A percentile compares a stretch with the other conserved stretches of the same genome.
Conservation (phyloP, 35 echinoderm and acorn worm species). For the Eucidaris tribuloides region DNA sequence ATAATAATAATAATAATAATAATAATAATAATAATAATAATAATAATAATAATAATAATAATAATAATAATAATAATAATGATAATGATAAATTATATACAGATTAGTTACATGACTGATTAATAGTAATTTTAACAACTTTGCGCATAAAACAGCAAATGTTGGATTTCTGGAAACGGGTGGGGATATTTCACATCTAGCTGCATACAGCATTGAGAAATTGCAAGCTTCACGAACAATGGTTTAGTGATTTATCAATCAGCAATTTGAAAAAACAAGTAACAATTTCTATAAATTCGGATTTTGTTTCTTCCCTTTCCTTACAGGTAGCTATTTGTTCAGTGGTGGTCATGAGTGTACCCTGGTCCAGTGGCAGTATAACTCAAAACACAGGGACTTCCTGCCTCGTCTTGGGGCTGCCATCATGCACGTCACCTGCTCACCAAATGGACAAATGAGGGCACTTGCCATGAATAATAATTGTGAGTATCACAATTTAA, state of each 20-base stretch:
- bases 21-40: no score
- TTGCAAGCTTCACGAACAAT: neutral
- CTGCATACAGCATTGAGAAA: neutral
- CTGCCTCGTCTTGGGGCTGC: conserved; percentile 74
- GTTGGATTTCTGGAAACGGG: neutral
- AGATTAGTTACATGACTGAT: no score
- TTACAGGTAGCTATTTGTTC: conserved; percentile 71
- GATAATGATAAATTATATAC: no score
- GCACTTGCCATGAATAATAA: conserved; percentile 75
- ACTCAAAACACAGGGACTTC: conserved; percentile 72
- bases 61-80: no score
- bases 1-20: no score
- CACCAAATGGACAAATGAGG: conserved; percentile 36
- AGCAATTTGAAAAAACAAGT: neutral
- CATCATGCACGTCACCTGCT: conserved; percentile 67
- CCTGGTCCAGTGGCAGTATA: conserved; percentile 81
- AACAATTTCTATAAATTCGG: neutral
- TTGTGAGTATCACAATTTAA: no score
- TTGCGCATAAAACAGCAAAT: no score
- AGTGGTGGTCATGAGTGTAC: conserved; percentile 96
- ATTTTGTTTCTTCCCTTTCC: neutral
- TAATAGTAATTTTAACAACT: no score
- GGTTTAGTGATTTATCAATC: neutral
- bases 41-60: no score
- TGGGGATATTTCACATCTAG: neutral